Conservation (phyloP, 2,113 vertebrate genomes). For the Lepus americanus region DNA sequence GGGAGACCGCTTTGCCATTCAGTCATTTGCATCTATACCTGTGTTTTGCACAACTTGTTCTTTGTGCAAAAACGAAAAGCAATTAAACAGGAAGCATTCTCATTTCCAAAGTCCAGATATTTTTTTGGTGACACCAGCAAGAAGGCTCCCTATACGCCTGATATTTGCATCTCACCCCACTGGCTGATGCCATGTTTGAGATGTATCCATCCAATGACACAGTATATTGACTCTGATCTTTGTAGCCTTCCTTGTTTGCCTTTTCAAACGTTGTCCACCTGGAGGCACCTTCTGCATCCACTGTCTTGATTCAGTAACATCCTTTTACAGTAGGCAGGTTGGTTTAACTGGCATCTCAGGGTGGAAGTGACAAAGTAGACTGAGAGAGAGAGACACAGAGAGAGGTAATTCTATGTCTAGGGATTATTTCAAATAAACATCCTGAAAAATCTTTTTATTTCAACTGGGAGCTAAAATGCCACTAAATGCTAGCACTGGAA, state of each 20-base stretch:
- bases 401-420: conserved; percentile 29
- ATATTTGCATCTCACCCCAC: conserved; percentile 28
- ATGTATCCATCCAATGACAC: conserved; percentile 17
- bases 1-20: neutral
- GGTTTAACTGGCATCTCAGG: neutral
- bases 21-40: neutral
- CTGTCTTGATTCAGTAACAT: neutral
- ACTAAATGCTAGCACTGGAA: neutral
- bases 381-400: neutral
- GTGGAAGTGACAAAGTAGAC: conserved; percentile 51
- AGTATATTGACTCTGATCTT: conserved; percentile 38
- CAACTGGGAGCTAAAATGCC: conserved; percentile 20
- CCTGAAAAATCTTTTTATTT: conserved; percentile 23
- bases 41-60: neutral
- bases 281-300: neutral
- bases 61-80: conserved; percentile 50
- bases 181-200: conserved; percentile 11
- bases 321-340: neutral
- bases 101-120: conserved; percentile 11
- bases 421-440: conserved; percentile 51
- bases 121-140: neutral
- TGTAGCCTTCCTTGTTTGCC: neutral
- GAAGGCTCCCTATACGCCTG: neutral
- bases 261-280: neutral
- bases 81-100: neutral